These are phyloP conservation scores for Sepiola atlantica DNA, from an alignment of 2,888 invertebrate species.

Conservation along the genomic window DNA sequence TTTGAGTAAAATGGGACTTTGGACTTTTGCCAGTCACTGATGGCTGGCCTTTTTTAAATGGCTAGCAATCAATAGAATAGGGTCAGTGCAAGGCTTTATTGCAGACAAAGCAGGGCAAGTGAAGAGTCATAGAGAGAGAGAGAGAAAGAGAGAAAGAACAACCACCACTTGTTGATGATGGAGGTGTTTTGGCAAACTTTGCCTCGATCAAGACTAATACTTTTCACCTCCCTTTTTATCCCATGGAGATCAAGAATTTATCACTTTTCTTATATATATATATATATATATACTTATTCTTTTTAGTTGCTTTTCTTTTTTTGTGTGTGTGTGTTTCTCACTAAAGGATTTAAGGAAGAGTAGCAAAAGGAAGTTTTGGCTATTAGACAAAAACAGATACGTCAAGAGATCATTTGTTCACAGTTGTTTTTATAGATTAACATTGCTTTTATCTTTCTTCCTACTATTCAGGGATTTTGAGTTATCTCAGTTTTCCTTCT, in stretches of 20 bases:
- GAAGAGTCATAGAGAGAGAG: too few species aligned
- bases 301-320: not conserved
- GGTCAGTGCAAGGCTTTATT: not conserved
- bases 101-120: constrained; percentile 16
- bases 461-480: not conserved
- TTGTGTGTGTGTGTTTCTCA: not conserved
- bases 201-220: not conserved
- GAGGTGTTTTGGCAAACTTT: constrained; percentile 32
- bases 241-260: constrained; percentile 32
- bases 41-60: not conserved
- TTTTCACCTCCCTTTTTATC: constrained; percentile 23
- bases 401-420: constrained; percentile 32
- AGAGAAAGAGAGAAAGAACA: not conserved
- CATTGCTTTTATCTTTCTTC: not conserved
- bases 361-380: not conserved
- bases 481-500: not conserved
- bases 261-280: constrained; percentile 32
- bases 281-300: not conserved
- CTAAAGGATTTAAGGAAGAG: not conserved
- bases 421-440: not conserved
- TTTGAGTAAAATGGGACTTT: not conserved
- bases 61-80: constrained; percentile 1
- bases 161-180: constrained; percentile 12
- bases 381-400: constrained; percentile 11
- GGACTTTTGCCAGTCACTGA: not conserved